Evolutionary conservation across 92 coral and sea anemone species (phyloP), one percentile per base, ranked within the genome.

Genomic region (Actinernus sp.): DNA sequence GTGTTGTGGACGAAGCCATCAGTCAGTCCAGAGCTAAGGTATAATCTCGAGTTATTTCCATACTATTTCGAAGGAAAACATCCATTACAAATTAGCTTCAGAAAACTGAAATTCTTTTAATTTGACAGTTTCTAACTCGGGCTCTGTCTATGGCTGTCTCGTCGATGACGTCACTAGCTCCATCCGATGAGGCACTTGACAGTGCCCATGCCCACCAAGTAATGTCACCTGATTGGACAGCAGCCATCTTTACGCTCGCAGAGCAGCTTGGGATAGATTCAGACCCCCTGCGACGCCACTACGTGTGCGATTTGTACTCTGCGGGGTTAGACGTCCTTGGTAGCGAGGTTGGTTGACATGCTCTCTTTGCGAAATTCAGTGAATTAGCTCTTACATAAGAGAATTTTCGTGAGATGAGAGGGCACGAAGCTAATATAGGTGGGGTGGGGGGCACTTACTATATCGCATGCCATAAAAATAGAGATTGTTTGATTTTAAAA

Each of bases 191-290:
- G 23, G 28, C 64, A 21, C 40, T 38, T 40, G 69, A 24, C 18
- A 47, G 37, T 51, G 52, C 54, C 36, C 31, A 70, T 38, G 34
- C 27, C 36, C 14, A 76, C 50, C 62, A 59, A 13, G 51, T 55
- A 26, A 26, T 77, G 26, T 50, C 23, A 14, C 41, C 55, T 30
- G 97, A 84, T 45, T 95, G 99, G 99, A 73, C 92, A 17, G 49
- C 61, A 57, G 83, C 58, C 9, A 72, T 85, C 31, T 87, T 83
- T 49, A 31, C 55, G 45, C 83, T 95, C 56, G 97, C 90, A 21
- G 93, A 86, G 54, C 96, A 95, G 72, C 82, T 87, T 63, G 92
- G 85, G 33, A 83, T 88, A 64, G 95, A 95, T 51, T 60, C 56
- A 28, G 97, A 91, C 56, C 56, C 75, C 26, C 53, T 95, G 45